phyloP scores from a whole-genome alignment of 1,140 invertebrate genomes.

The Thrips palmi region DNA sequence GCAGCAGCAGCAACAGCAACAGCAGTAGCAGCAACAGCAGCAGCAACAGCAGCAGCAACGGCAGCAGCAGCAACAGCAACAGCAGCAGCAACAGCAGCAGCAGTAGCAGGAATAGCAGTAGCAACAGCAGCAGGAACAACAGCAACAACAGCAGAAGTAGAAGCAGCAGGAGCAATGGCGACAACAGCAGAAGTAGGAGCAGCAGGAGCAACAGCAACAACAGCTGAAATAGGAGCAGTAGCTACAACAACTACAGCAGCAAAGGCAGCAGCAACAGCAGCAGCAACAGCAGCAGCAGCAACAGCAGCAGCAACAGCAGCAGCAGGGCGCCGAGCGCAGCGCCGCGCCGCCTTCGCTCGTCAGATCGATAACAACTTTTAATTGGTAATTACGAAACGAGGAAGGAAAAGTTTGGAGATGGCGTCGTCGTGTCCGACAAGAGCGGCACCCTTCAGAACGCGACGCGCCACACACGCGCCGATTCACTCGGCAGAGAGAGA shows the following conservation, averaged over 20 bases:
- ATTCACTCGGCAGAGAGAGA: no score
- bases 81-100: not conserved
- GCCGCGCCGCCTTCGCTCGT: not conserved
- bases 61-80: not conserved
- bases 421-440: no score
- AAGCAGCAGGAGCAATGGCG: slow-evolving; percentile 2
- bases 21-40: not conserved
- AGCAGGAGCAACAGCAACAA: slow-evolving; percentile 4
- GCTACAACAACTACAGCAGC: not conserved
- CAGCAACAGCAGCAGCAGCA: not conserved
- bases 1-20: slow-evolving; percentile 2
- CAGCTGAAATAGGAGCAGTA: not conserved
- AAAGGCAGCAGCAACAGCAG: not conserved
- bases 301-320: not conserved
- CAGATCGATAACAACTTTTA: no score
- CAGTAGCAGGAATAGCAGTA: not conserved
- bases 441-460: no score
- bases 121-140: not conserved
- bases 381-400: not conserved
- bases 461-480: no score
- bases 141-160: slow-evolving; percentile 1
- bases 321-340: not conserved
- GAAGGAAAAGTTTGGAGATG: no score
- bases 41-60: not conserved
- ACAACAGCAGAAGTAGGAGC: not conserved